phyloP scores from a whole-genome alignment of 2,888 invertebrate species.

The Drosophila maculinotata region DNA sequence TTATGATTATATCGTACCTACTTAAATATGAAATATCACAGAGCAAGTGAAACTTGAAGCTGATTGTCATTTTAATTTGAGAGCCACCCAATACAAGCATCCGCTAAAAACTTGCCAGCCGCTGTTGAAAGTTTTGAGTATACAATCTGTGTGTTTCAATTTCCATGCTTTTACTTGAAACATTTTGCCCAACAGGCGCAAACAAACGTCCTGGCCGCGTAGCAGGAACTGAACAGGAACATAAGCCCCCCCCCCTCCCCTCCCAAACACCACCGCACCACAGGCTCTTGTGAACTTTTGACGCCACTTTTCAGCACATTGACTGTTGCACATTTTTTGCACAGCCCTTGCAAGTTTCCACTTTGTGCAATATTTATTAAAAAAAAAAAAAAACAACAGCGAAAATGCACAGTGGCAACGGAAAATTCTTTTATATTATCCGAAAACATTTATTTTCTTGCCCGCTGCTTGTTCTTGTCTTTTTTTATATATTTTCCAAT shows the following conservation, averaged over 20 bases:
- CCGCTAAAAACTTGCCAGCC: slow-evolving; percentile 20
- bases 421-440: slow-evolving; percentile 64
- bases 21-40: background rate
- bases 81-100: slow-evolving; percentile 1
- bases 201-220: slow-evolving; percentile 37
- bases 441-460: slow-evolving; percentile 67
- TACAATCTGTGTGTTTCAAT: slow-evolving; percentile 44
- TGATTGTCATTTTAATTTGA: slow-evolving; percentile 28
- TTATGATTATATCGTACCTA: too few relatives aligned
- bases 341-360: slow-evolving; percentile 55
- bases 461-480: slow-evolving; percentile 4
- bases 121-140: slow-evolving; percentile 40
- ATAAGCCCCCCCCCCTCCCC: background rate
- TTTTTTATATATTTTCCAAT: slow-evolving; percentile 10
- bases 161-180: slow-evolving; percentile 50
- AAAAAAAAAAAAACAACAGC: slow-evolving; percentile 27
- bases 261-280: background rate
- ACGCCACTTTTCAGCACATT: slow-evolving; percentile 69
- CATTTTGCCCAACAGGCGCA: slow-evolving; percentile 46
- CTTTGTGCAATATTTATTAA: slow-evolving; percentile 70
- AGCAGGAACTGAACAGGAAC: slow-evolving; percentile 5
- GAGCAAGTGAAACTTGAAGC: slow-evolving; percentile 8
- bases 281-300: slow-evolving; percentile 58
- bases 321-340: slow-evolving; percentile 65
- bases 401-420: slow-evolving; percentile 16